Percentiles rank a stretch among this genome's conserved stretches.
phyloP scores from a whole-genome alignment of 1,140 invertebrate species.

The Musca domestica region DNA sequence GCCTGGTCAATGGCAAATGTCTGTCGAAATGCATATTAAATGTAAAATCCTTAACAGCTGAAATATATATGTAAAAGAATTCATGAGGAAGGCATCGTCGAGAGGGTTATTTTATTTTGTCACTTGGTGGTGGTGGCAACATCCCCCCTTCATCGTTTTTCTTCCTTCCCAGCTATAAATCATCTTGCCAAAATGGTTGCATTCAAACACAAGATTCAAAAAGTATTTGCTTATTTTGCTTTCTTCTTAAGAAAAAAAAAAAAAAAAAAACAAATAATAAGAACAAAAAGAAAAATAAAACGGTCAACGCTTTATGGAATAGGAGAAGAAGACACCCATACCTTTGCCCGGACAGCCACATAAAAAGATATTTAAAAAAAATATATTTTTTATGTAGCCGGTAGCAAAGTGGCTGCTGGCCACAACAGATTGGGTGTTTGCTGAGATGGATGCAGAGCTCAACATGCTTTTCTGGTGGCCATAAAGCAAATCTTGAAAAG shows the following conservation, averaged over 20 bases:
- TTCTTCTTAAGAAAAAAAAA: slow-evolving; percentile 7
- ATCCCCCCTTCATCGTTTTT: too few relatives aligned
- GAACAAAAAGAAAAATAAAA: neutral
- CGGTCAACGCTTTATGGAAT: neutral
- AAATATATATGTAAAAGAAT: neutral
- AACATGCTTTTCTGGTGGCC: too few relatives aligned
- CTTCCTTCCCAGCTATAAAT: neutral
- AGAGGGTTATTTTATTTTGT: neutral
- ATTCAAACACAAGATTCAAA: neutral
- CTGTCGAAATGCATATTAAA: neutral
- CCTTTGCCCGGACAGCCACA: neutral
- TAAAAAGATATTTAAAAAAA: neutral
- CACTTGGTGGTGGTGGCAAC: too few relatives aligned
- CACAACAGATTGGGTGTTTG: neutral
- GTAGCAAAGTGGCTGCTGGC: neutral
- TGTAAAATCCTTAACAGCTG: neutral
- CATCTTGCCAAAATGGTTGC: neutral
- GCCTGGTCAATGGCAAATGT: neutral
- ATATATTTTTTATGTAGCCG: too few relatives aligned
- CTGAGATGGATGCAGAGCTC: neutral
- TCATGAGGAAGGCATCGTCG: neutral
- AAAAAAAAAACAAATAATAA: neutral
- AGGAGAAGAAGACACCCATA: neutral
- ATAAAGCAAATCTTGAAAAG: neutral
- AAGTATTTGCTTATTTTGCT: neutral